Evolutionary conservation across 2,888 invertebrate genomes (phyloP), one percentile per base, ranked within the genome.

Genomic region (Hydroisotoma schaefferi): DNA sequence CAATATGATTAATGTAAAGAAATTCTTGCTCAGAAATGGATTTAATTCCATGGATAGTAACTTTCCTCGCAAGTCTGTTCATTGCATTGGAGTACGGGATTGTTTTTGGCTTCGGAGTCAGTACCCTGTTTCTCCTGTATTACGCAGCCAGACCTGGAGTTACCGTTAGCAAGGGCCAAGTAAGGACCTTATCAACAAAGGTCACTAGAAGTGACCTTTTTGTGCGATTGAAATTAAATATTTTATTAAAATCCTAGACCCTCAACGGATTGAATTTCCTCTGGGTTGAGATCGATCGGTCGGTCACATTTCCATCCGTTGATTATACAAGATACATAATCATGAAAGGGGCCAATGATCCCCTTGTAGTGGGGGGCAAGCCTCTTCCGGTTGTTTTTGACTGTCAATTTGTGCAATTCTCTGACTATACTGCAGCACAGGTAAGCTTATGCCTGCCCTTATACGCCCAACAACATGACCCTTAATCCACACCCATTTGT

Each of bases 31-130:
- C 20, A 93, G 92, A 90, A 79, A 83, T 87, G 72, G 93, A 93
- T 77, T 79, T 94, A 63, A 81, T 93, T 58, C 89, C 92, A 12
- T 90, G 90, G 56, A 75, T 90, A 44, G 85, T 85, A 22, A 92
- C 94, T 23, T 93, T 94, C 76, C 76, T 92, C 49, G 84, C 88
- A 59, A 94, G 92, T 73, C 80, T 94, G 49, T 82, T 86, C 48
- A 78, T 93, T 68, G 90, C 88, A 57, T 80, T 92, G 71, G 90
- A 93, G 82, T 83, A 88, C 76, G 94, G 94, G 72, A 92, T 94
- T 74, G 80, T 90, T 4, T 81, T 86, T 61, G 92, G 92, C 37
- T 85, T 91, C 53, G 85, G 86, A 29, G 80, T 90, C 54, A 91
- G 91, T 77, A 81, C 92, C 59, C 78, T 90, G 58, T 89, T 90